Base-by-base conservation (phyloP, 2,113 vertebrate genomes). In the Oreochromis tanganicae region DNA sequence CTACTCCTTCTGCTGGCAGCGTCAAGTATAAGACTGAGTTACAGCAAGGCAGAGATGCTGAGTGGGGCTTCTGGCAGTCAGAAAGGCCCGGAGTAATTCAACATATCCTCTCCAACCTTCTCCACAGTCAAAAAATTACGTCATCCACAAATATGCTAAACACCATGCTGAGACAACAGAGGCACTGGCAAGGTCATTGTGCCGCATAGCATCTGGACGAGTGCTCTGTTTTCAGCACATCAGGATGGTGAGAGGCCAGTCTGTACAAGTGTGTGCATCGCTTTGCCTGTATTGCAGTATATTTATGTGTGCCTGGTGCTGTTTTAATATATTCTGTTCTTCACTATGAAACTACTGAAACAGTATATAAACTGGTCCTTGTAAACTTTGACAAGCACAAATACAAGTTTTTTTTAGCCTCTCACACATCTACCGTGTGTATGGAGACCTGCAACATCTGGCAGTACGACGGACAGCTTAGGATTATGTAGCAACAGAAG, bases 151-250 rank as follows among this genome's bases (percentile, higher is more conserved):
- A 95, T 94, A 96, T 96, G 96, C 95, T 94, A 96, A 96, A 93
- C 92, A 92, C 86, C 95, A 93, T 68, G 93, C 94, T 95, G 94
- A 92, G 94, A 93, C 89, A 82, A 90, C 85, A 89, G 90, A 91
- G 93, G 92, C 92, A 88, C 85, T 27, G 85, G 92, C 96, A 96
- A 97, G 96, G 96, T 96, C 96, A 94, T 84, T 81, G 91, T 95
- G 94, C 94, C 94, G 95, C 96, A 96, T 92, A 94, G 96, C 95
- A 96, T 96, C 95, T 96, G 96, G 95, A 95, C 94, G 48, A 83
- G 38, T 68, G 12, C 80, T 55, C 84, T 29, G 73, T 82, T 86
- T 87, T 91, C 85, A 85, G 84, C 87, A 87, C 61, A 89, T 89
- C 85, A 83, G 92, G 84, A 88, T 89, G 87, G 78, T 87, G 56